phyloP scores from a whole-genome alignment of 2,797 vertebrate genomes.

The Leucoraja ocellata region DNA sequence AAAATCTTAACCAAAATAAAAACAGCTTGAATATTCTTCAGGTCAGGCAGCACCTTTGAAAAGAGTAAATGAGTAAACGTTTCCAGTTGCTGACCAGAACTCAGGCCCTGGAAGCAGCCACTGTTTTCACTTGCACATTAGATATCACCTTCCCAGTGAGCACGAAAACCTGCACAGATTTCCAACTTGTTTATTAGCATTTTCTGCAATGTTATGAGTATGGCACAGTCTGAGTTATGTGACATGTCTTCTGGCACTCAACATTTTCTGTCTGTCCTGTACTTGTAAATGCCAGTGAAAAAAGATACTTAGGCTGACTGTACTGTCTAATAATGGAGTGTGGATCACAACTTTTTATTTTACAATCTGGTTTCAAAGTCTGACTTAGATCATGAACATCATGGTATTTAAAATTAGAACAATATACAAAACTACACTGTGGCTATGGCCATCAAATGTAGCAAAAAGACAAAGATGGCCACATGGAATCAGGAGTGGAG shows the following conservation, averaged over 20 bases:
- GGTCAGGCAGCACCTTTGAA: no score
- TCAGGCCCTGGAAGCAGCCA: neutral
- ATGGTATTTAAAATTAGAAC: neutral
- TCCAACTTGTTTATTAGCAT: neutral
- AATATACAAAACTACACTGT: neutral
- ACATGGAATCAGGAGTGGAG: neutral
- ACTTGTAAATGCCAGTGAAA: neutral
- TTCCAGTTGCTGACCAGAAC: neutral
- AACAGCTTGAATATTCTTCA: no score
- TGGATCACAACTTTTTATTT: neutral
- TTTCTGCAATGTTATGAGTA: neutral
- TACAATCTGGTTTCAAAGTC: neutral
- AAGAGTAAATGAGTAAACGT: no score
- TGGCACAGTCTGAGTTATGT: neutral
- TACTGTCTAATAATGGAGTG: neutral
- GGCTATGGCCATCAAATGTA: neutral
- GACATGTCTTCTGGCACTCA: neutral
- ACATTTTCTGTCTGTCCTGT: neutral
- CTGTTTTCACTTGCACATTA: neutral
- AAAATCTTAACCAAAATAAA: no score
- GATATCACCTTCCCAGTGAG: neutral
- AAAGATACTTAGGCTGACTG: neutral
- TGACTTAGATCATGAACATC: neutral
- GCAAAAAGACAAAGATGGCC: neutral
- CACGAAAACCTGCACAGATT: neutral